Percentiles rank a stretch among this genome's conserved stretches.
These are phyloP conservation scores for Pseudorhombus dupliciocellatus DNA, from an alignment of 2,113 vertebrate genomes.

Conservation along the genomic window DNA sequence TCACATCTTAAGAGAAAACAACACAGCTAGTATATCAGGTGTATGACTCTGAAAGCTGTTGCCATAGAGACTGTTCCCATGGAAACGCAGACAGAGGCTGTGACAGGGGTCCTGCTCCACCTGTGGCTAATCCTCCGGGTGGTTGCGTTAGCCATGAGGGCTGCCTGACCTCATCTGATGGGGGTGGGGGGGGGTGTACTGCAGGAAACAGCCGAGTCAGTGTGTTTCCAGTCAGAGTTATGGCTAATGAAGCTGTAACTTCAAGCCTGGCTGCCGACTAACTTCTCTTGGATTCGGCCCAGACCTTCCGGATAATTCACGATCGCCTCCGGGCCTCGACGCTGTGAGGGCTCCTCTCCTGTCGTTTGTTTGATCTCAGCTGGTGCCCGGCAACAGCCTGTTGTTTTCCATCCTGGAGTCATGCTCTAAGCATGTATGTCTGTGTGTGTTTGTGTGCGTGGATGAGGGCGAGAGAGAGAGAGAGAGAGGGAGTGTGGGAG, in stretches of 20 bases:
- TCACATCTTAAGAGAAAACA: constrained; percentile 37
- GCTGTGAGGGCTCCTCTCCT: constrained; percentile 18
- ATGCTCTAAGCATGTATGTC: constrained; percentile 19
- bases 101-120: constrained; percentile 76
- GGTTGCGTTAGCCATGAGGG: constrained; percentile 37
- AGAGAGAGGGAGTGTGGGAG: constrained; percentile 63
- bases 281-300: neutral
- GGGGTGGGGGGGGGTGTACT: too few species aligned
- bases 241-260: neutral
- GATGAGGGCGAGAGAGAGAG: neutral
- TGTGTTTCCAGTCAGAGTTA: neutral
- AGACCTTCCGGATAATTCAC: constrained; percentile 2
- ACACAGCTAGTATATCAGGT: constrained; percentile 50
- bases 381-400: constrained; percentile 63
- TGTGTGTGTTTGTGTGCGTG: constrained; percentile 16
- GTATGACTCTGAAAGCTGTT: constrained; percentile 76
- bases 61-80: constrained; percentile 78
- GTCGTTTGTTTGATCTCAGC: constrained; percentile 53
- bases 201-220: neutral
- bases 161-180: neutral
- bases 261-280: neutral
- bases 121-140: constrained; percentile 74
- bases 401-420: constrained; percentile 65
- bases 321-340: constrained; percentile 9
- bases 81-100: constrained; percentile 73